Percentiles rank a stretch among this genome's conserved stretches.
These are phyloP conservation scores for Eristalinus sepulchralis DNA, from an alignment of 2,888 invertebrate species.

Conservation along the genomic window DNA sequence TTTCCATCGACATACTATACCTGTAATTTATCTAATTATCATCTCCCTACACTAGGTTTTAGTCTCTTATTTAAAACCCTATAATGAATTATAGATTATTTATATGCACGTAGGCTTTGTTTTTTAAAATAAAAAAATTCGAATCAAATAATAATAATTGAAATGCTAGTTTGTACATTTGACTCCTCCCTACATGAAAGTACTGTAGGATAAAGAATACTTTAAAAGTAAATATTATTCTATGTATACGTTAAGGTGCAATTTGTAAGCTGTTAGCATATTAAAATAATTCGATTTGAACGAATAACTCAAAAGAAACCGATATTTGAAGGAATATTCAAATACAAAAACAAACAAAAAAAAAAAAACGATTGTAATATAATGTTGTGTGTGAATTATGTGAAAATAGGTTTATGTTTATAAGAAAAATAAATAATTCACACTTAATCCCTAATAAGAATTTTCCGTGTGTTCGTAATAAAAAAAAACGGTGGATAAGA, in stretches of 20 bases:
- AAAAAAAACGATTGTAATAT: not conserved
- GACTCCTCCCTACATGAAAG: too few species aligned
- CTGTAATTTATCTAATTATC: too few species aligned
- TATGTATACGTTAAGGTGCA: constrained; percentile 4
- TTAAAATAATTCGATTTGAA: not conserved
- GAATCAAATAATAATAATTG: too few species aligned
- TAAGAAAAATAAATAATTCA: not conserved
- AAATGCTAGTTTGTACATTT: too few species aligned
- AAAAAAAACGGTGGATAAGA: not conserved
- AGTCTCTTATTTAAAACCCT: too few species aligned
- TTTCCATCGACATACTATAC: too few species aligned
- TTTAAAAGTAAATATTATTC: not conserved
- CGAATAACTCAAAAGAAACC: not conserved
- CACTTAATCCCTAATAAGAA: not conserved
- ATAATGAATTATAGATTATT: too few species aligned
- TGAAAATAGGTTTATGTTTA: not conserved
- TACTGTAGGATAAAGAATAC: not conserved
- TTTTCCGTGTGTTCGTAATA: not conserved
- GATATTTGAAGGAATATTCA: constrained; percentile 3
- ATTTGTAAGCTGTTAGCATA: not conserved
- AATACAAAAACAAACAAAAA: constrained; percentile 1
- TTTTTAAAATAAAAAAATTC: too few species aligned
- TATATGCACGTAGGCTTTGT: too few species aligned
- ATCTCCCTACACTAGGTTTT: too few species aligned
- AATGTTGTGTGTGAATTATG: not conserved